phyloP scores from a whole-genome alignment of 1,140 invertebrate species.

The Pararge aegeria region DNA sequence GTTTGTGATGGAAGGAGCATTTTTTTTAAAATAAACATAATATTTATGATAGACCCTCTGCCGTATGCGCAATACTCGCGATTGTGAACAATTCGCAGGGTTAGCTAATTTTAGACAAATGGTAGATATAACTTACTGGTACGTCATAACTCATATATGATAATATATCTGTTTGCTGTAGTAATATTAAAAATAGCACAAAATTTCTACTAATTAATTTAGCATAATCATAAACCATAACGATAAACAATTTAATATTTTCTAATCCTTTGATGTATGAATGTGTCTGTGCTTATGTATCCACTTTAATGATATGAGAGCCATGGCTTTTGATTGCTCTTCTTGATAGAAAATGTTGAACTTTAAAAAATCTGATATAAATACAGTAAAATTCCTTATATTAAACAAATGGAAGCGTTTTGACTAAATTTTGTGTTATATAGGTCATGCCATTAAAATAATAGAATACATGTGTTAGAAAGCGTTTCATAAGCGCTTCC shows the following conservation, averaged over 20 bases:
- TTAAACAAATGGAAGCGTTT: background rate
- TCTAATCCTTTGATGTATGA: background rate
- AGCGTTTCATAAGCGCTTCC: slow-evolving; percentile 32
- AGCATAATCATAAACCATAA: slow-evolving; percentile 5
- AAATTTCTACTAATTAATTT: slow-evolving; percentile 21
- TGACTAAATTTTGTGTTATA: slow-evolving; percentile 2
- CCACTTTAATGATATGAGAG: too few species aligned
- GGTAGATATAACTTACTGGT: background rate
- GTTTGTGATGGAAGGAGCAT: too few species aligned
- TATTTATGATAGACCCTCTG: too few species aligned
- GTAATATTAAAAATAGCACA: background rate
- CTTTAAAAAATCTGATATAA: too few species aligned
- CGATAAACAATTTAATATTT: background rate
- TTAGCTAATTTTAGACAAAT: too few species aligned
- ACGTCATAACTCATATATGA: slow-evolving; percentile 15
- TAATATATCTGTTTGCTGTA: slow-evolving; percentile 14
- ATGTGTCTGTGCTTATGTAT: background rate
- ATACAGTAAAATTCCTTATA: background rate
- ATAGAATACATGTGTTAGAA: slow-evolving; percentile 30
- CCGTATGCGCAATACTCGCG: too few species aligned
- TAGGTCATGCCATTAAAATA: slow-evolving; percentile 19
- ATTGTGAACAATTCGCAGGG: too few species aligned
- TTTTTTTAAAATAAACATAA: too few species aligned
- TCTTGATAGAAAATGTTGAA: too few species aligned
- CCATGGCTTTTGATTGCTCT: too few species aligned